Evolutionary conservation across 2,113 vertebrate species (phyloP), one percentile per base, ranked within the genome.

Genomic region (Ceuthmochares aereus): DNA sequence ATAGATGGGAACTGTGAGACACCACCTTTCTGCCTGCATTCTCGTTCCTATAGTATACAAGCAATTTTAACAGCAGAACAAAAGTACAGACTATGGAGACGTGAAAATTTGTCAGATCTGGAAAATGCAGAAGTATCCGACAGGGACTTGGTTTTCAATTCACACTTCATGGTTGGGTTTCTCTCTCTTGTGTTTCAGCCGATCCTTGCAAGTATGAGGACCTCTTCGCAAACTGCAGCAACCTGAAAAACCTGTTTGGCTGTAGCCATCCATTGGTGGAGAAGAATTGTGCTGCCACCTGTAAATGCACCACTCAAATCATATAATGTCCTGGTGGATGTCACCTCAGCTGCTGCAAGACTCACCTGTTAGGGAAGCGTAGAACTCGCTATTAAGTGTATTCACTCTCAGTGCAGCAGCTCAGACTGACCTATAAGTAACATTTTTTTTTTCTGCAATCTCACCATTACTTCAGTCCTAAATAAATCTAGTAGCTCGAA

Each of bases 241-340:
- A 58, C 16, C 30, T 97, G 76, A 54, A 54, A 87, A 16, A 0
- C 0, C 34, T 93, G 37, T 79, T 96, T 37, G 25, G 91, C 56
- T 97, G 96, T 10, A 8, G 7, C 7, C n/a, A 91, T 30, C 4
- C 62, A 4, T 1, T 92, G 43, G 40, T 97, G 91, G 89, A 43
- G 51, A 2, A 45, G 1, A 11, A 94, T 5, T 96, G 97, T 67
- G 16, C 67, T 51, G 96, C 92, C 34, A 85, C 63, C 23, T 97
- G 96, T 36, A 79, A 8, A 42, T 97, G 96, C 85, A 73, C 47
- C 22, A 78, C 56, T 52, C 19, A 97, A 55, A 97, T 97, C 12
- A 7, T 66, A 11, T 97, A 80, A 93, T 42, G 13, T 8, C 54
- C 87, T 59, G 10, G 14, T 29, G 10, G 54, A 34, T 30, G 30